Conservation (phyloP, 64 coral and sea anemone species). For the Cladopsammia gracilis region DNA sequence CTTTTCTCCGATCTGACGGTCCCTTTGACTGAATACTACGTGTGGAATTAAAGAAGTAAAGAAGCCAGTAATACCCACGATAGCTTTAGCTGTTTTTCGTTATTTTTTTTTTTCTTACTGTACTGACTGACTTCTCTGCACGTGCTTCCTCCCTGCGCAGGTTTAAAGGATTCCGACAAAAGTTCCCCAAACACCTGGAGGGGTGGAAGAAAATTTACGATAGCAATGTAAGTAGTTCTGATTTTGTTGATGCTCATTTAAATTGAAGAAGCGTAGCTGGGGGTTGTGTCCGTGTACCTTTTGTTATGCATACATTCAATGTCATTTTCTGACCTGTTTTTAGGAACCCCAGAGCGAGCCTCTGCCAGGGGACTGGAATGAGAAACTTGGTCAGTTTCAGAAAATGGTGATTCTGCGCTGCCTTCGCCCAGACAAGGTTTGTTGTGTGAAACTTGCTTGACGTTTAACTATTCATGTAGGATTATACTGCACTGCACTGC, state of each 20-base stretch:
- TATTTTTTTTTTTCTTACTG: background rate
- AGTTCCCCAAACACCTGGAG: slow-evolving; percentile 90
- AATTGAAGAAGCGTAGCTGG: too few species aligned
- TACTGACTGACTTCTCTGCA: background rate
- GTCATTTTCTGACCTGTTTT: background rate
- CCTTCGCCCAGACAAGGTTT: slow-evolving; percentile 96
- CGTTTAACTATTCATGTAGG: background rate
- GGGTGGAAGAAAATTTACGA: slow-evolving; percentile 99
- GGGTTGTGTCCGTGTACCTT: too few species aligned
- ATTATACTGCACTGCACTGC: too few species aligned
- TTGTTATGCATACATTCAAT: too few species aligned
- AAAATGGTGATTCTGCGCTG: slow-evolving; percentile 96
- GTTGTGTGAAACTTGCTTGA: background rate
- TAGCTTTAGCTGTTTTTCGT: too few species aligned
- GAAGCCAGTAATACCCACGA: too few species aligned
- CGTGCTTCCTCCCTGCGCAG: slow-evolving; percentile 18
- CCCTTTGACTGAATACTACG: too few species aligned
- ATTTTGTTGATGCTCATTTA: background rate
- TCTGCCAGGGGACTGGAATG: slow-evolving; percentile 95
- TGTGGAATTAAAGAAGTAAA: too few species aligned
- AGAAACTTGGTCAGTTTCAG: slow-evolving; percentile 91
- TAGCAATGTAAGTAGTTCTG: slow-evolving; percentile 87
- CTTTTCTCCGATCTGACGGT: too few species aligned
- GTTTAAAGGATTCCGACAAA: slow-evolving; percentile 94
- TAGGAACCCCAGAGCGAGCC: slow-evolving; percentile 93